Conservation (phyloP, 2,113 vertebrate species). For the Anguilla rostrata region DNA sequence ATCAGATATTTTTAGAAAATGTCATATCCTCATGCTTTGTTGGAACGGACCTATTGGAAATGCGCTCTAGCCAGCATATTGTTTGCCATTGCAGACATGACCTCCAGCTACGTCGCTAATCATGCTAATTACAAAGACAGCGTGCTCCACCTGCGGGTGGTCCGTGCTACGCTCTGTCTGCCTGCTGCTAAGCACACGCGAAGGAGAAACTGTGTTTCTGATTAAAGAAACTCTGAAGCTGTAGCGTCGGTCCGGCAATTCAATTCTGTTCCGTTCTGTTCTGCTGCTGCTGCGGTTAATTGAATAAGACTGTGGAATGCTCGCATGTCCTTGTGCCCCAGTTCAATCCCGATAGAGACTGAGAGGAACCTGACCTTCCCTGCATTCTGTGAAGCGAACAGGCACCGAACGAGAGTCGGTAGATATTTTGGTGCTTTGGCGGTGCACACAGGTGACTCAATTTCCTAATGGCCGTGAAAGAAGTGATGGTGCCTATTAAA, state of each 20-base stretch:
- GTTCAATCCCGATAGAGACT: background rate
- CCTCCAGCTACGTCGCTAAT: constrained; percentile 33
- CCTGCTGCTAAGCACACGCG: background rate
- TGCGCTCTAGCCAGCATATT: background rate
- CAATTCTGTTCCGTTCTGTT: background rate
- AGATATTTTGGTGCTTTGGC: constrained; percentile 52
- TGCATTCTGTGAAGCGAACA: constrained; percentile 41
- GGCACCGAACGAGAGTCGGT: constrained; percentile 31
- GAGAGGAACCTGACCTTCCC: constrained; percentile 40
- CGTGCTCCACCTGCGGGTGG: background rate
- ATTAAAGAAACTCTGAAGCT: constrained; percentile 15
- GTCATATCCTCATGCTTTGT: background rate
- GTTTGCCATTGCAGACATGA: background rate
- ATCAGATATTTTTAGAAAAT: background rate
- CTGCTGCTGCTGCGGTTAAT: background rate
- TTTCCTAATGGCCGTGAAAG: constrained; percentile 36
- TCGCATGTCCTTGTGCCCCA: background rate
- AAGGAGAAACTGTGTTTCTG: constrained; percentile 13
- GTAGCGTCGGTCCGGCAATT: background rate
- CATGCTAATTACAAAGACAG: background rate
- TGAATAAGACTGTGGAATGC: background rate
- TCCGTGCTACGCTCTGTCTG: background rate
- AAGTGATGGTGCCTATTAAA: constrained; percentile 24
- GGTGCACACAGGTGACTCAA: constrained; percentile 42
- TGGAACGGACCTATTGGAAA: background rate